Percentiles rank a stretch among this genome's conserved stretches.
phyloP scores from a whole-genome alignment of 2,888 invertebrate genomes.

The Axea sp. region DNA sequence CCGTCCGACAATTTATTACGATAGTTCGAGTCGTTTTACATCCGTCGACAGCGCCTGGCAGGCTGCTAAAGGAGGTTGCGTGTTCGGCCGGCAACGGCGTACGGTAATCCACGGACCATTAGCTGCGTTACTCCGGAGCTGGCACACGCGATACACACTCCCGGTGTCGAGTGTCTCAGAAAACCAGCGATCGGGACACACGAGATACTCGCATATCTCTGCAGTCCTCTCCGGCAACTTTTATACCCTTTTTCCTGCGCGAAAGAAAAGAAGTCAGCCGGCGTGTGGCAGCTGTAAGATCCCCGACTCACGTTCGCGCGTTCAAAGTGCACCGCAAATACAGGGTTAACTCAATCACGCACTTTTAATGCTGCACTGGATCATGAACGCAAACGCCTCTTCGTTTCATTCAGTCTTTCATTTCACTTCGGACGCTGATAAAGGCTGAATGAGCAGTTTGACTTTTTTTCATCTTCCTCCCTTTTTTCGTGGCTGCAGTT shows the following conservation, averaged over 20 bases:
- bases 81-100: conserved; percentile 36
- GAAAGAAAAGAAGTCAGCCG: conserved; percentile 37
- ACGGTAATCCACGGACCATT: conserved; percentile 76
- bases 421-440: conserved; percentile 19
- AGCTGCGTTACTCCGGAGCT: conserved; percentile 71
- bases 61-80: conserved; percentile 52
- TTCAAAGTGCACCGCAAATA: conserved; percentile 60
- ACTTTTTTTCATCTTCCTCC: neutral
- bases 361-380: conserved; percentile 41
- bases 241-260: conserved; percentile 52
- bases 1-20: conserved; percentile 49
- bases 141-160: conserved; percentile 75
- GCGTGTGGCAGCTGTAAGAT: conserved; percentile 54
- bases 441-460: conserved; percentile 4
- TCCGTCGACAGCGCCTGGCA: conserved; percentile 58
- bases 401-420: conserved; percentile 24
- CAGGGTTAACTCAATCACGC: conserved; percentile 57
- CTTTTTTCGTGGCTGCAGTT: neutral
- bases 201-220: conserved; percentile 72
- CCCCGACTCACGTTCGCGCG: conserved; percentile 50
- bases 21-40: conserved; percentile 57
- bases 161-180: conserved; percentile 74
- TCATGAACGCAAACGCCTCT: conserved; percentile 43
- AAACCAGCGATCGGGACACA: conserved; percentile 70
- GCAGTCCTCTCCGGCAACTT: conserved; percentile 59